A percentile compares a stretch with the other conserved stretches of the same genome.
phyloP scores from a whole-genome alignment of 1,140 invertebrate species.

The Drosophila lowei region DNA sequence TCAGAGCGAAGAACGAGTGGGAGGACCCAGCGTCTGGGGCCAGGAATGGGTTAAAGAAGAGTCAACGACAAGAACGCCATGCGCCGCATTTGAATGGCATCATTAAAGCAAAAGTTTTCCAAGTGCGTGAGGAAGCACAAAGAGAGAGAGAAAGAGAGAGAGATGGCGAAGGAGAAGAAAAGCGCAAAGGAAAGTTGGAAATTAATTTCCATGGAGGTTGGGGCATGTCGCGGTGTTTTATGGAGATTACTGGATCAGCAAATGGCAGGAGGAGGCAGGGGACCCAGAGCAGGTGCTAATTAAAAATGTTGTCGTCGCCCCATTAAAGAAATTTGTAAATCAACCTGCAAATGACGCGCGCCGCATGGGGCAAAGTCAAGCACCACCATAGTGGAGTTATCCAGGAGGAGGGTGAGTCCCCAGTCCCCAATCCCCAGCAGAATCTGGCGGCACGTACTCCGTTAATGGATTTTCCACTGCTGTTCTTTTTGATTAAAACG shows the following conservation, averaged over 20 bases:
- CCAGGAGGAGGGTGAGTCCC: not conserved
- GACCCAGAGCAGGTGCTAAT: slow-evolving; percentile 68
- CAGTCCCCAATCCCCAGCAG: slow-evolving; percentile 2
- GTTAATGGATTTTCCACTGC: slow-evolving; percentile 69
- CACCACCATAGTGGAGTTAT: not conserved
- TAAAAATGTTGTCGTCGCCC: slow-evolving; percentile 77
- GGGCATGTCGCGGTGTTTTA: slow-evolving; percentile 50
- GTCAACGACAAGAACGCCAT: slow-evolving; percentile 22
- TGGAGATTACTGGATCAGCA: slow-evolving; percentile 60
- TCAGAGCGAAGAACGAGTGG: not conserved
- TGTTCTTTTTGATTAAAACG: slow-evolving; percentile 74
- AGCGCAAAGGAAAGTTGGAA: slow-evolving; percentile 44
- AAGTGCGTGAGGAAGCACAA: slow-evolving; percentile 35
- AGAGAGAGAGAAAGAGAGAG: not conserved
- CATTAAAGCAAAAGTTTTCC: slow-evolving; percentile 47
- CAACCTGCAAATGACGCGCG: slow-evolving; percentile 56
- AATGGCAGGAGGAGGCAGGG: slow-evolving; percentile 15
- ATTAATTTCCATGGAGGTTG: slow-evolving; percentile 59
- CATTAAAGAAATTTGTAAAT: slow-evolving; percentile 79
- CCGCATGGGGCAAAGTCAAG: slow-evolving; percentile 42
- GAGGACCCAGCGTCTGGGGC: no score
- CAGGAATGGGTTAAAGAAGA: slow-evolving; percentile 24
- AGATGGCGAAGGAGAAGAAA: not conserved
- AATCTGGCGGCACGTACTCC: slow-evolving; percentile 60
- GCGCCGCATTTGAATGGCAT: slow-evolving; percentile 51